Base-by-base conservation (phyloP, 1,140 invertebrate species). In the Gonioctena quinquepunctata region DNA sequence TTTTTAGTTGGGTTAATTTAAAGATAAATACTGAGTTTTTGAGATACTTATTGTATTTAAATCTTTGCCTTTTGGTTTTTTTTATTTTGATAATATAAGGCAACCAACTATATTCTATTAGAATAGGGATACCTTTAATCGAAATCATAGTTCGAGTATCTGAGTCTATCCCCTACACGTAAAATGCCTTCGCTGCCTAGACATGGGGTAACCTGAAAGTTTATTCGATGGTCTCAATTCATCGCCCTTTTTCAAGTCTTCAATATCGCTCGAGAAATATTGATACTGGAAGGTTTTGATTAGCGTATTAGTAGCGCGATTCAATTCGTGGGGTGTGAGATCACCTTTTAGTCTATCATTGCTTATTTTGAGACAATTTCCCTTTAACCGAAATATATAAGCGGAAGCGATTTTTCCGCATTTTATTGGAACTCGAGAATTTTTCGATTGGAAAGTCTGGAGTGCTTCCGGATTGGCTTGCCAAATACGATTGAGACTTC, bases 91-190 rank as follows among this genome's bases (percentile, higher is more conserved):
- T n/a, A n/a, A n/a, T n/a, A n/a, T n/a, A n/a, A n/a, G n/a, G n/a
- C n/a, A n/a, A n/a, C n/a, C n/a, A n/a, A n/a, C n/a, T n/a, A n/a
- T n/a, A n/a, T n/a, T n/a, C n/a, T n/a, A n/a, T n/a, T n/a, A n/a
- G n/a, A n/a, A n/a, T n/a, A n/a, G n/a, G 79, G 81, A 77, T 80
- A 72, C 63, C 76, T 77, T 26, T 66, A 66, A 57, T 76, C 65
- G 49, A 67, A 56, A 50, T 77, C 5, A 19, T 72, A 18, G n/a
- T 63, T 60, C 1, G 82, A 67, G 33, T 83, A 65, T n/a, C 62
- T 59, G 2, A 85, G 42, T 66, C 84, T 66, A 18, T 84, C 82
- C 3, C 84, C 84, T 1, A 85, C 83, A 21, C 84, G 71, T 42
- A 86, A 48, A 16, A 84, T 50, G 4, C 77, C 77, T 8, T 77